phyloP scores from a whole-genome alignment of 2,797 vertebrate species.

The Hapalemur alaotrensis region DNA sequence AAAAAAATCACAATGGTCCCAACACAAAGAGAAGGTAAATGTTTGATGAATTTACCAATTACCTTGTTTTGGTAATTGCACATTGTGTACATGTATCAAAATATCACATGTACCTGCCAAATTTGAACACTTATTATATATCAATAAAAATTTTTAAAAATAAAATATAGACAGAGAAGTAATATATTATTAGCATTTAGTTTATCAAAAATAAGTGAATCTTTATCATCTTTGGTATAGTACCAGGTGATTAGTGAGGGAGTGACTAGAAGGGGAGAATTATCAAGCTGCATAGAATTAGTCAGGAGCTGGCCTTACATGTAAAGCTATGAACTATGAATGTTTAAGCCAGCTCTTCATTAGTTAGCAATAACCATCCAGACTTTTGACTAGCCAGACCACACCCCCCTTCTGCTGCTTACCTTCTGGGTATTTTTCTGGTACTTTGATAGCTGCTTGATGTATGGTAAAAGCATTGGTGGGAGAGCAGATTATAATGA shows the following conservation, averaged over 20 bases:
- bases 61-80: neutral
- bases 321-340: conserved; percentile 29
- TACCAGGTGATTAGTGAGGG: neutral
- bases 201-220: neutral
- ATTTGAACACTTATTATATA: neutral
- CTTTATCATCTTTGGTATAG: neutral
- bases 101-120: neutral
- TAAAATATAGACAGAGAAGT: neutral
- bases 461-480: conserved; percentile 32
- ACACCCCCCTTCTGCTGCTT: conserved; percentile 43
- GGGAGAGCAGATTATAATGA: conserved; percentile 40
- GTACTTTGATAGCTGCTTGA: conserved; percentile 45
- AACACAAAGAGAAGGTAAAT: neutral
- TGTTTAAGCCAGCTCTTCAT: conserved; percentile 25
- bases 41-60: neutral
- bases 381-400: conserved; percentile 36
- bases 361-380: conserved; percentile 24
- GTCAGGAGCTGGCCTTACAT: neutral
- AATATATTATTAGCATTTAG: neutral
- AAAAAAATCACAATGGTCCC: neutral
- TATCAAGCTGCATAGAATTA: neutral
- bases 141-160: neutral
- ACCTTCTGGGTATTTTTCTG: conserved; percentile 46
- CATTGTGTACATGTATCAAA: neutral
- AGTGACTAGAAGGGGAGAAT: neutral